Percentiles rank a stretch among this genome's conserved stretches.
These are phyloP conservation scores for Hydrolagus affinis DNA, from an alignment of 2,113 vertebrate species.

Conservation along the genomic window DNA sequence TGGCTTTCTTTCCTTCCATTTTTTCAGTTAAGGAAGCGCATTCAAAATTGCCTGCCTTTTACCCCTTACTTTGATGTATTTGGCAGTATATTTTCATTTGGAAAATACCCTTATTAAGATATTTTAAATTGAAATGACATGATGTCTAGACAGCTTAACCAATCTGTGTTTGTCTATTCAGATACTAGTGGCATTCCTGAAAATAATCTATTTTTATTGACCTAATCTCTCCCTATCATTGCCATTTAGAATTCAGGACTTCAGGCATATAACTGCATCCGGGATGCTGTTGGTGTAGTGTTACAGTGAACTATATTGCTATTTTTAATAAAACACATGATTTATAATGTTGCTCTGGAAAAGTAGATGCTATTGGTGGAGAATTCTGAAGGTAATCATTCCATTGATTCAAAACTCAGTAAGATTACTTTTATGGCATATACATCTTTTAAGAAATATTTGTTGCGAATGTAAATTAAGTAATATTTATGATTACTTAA, in stretches of 20 bases:
- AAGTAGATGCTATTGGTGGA: not conserved
- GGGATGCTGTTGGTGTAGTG: too few relatives aligned
- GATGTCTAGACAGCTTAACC: not conserved
- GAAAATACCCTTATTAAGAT: not conserved
- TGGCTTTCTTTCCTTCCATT: too few relatives aligned
- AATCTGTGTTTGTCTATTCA: not conserved
- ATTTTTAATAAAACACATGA: not conserved
- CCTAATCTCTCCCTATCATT: not conserved
- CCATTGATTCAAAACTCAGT: not conserved
- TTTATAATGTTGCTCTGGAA: not conserved
- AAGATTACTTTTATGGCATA: not conserved
- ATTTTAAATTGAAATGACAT: not conserved
- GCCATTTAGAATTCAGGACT: not conserved
- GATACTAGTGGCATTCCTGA: not conserved
- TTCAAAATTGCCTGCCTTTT: too few relatives aligned
- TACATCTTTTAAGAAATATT: not conserved
- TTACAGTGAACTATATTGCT: not conserved
- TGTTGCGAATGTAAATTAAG: not conserved
- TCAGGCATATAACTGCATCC: not conserved
- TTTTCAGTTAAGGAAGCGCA: too few relatives aligned
- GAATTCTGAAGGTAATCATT: not conserved
- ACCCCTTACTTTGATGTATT: not conserved
- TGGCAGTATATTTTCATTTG: not conserved
- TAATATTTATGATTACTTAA: not conserved
- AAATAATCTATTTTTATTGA: not conserved